Evolutionary conservation across 2,113 vertebrate species (phyloP), one percentile per base, ranked within the genome.

Genomic region (Notothenia rossii): DNA sequence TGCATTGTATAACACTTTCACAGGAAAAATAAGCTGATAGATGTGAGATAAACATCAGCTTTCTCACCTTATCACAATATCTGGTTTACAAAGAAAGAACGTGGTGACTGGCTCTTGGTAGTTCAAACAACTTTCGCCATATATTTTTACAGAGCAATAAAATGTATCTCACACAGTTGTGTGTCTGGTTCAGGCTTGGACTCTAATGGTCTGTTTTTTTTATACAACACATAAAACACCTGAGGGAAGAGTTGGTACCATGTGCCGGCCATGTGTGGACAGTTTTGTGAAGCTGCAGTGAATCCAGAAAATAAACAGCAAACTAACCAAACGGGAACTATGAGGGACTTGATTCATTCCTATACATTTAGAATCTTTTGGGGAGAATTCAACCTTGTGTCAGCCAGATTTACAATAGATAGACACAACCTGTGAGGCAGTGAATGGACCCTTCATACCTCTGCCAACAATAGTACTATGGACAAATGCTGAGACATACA

Each of bases 221-320:
- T 73, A 1, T 18, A 4, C 8, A 29, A 40, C 43, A 17, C 17
- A 64, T 62, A 48, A 81, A 88, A 79, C 74, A 82, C 86, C 83
- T 75, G 54, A 80, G 82, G 84, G 64, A 72, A 81, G 67, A 64
- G 54, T 36, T 40, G 6, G 61, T 58, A 20, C 71, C 89, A 91
- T 87, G 86, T 91, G 90, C 22, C 7, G 70, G 29, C 86, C 86
- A 90, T 78, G 65, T 90, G 89, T 87, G 59, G 65, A 9, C 51
- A 9, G 22, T 18, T 15, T 82, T 55, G 3, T 46, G 15, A 68
- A 20, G 58, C 46, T 79, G 5, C 60, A 72, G 15, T 36, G 25
- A 79, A 65, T 72, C 60, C n/a, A 61, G 49, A 69, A 11, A 72
- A 59, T 4, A 65, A 3, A 56, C 61, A 43, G 65, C 40, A 58